Evolutionary conservation across 2,113 vertebrate genomes (phyloP).

Genomic region (Colossoma macropomum): DNA sequence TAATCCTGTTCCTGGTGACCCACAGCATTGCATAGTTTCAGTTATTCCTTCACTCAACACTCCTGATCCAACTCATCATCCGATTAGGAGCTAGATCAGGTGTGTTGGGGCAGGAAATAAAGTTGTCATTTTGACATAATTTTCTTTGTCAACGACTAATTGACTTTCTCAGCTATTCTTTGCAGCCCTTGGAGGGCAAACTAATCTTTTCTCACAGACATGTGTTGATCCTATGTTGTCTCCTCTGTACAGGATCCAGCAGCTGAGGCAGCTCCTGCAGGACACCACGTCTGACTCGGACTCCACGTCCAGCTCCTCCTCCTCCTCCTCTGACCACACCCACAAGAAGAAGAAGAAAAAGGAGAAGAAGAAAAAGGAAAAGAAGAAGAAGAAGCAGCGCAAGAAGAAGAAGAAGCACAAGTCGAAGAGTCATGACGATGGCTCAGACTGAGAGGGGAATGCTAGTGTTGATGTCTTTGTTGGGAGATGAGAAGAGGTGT

Average conservation of each 20-base stretch:
- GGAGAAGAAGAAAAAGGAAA: conserved; percentile 66
- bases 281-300: conserved; percentile 88
- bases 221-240: conserved; percentile 3
- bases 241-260: conserved; percentile 84
- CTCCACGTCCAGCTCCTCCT: conserved; percentile 76
- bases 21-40: no score
- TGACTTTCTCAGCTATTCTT: no score
- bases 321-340: conserved; percentile 65
- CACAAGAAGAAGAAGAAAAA: conserved; percentile 74
- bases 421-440: conserved; percentile 77
- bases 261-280: conserved; percentile 90
- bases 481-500: conserved; percentile 57
- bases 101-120: no score
- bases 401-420: conserved; percentile 84
- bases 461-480: neutral
- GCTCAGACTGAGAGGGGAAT: conserved; percentile 75
- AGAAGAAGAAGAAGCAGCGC: conserved; percentile 83
- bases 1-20: no score
- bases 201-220: neutral
- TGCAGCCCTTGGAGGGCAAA: no score
- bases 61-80: no score
- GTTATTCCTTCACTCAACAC: no score
- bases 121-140: no score
- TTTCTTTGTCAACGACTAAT: no score
- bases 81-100: no score